phyloP scores from a whole-genome alignment of 2,113 vertebrate species.

The Chaenocephalus aceratus region DNA sequence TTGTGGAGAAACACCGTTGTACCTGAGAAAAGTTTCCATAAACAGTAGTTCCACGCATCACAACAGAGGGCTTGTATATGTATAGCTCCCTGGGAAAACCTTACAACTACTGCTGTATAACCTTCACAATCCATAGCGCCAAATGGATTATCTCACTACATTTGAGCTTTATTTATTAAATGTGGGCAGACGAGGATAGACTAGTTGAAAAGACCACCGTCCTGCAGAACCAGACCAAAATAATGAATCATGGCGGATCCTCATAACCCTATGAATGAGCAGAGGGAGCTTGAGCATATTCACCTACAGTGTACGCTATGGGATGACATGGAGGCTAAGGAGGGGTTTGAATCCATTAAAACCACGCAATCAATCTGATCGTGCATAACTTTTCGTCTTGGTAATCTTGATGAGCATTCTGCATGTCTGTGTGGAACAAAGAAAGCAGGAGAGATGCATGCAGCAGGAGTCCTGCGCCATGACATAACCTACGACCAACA shows the following conservation, averaged over 20 bases:
- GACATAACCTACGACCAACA: slow-evolving; percentile 2
- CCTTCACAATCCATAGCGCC: slow-evolving; percentile 78
- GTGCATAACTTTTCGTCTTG: slow-evolving; percentile 17
- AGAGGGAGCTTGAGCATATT: slow-evolving; percentile 18
- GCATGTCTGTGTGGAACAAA: slow-evolving; percentile 28
- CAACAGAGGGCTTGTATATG: slow-evolving; percentile 58
- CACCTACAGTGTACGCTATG: slow-evolving; percentile 32
- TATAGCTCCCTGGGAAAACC: slow-evolving; percentile 68
- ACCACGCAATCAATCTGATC: slow-evolving; percentile 57
- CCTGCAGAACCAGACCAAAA: slow-evolving; percentile 5
- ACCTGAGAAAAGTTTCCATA: slow-evolving; percentile 23
- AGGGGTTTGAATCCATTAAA: slow-evolving; percentile 73
- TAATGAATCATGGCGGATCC: not conserved
- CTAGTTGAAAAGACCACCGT: slow-evolving; percentile 54
- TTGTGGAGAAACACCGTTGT: not conserved
- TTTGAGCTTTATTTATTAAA: slow-evolving; percentile 74
- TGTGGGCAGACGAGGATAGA: slow-evolving; percentile 39
- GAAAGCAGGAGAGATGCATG: slow-evolving; percentile 25
- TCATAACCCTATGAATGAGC: not conserved
- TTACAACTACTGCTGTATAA: slow-evolving; percentile 77
- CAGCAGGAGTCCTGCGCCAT: not conserved
- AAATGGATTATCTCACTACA: slow-evolving; percentile 80
- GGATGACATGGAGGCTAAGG: slow-evolving; percentile 54
- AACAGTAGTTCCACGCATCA: not conserved
- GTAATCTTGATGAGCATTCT: slow-evolving; percentile 68